Base-by-base conservation (phyloP, 2,797 vertebrate genomes). In the Hemitrygon akajei region DNA sequence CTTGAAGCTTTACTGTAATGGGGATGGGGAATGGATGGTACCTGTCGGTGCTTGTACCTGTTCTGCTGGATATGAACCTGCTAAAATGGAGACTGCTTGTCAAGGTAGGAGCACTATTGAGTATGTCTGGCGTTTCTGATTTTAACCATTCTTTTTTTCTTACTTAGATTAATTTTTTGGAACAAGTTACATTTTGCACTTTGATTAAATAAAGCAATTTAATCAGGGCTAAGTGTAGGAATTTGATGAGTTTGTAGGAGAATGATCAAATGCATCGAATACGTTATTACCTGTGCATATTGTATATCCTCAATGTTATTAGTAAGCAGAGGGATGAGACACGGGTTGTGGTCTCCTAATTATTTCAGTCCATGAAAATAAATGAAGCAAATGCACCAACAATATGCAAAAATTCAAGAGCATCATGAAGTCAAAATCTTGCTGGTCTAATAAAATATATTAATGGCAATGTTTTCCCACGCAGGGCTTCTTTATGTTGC, bases 1-100 rank as follows among this genome's bases (percentile, higher is more conserved):
- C 0, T 96, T 99, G 47, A 99, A 99, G 94, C 98, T 99, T 63
- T 99, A 99, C 95, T 99, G 99, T 96, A 99, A 99, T 0, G 98
- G 98, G 0, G 99, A 99, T 0, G 99, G 99, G 0, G 99, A 99
- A 94, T 99, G 99, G 99, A 99, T 99, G 99, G 98, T 99, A 94
- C 99, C 99, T 0, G 98, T 99, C 25, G 98, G 99, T 56, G 97
- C 98, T 0, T 99, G 99, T 94, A 99, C 99, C 0, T 99, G 99
- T 94, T 97, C 98, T 0, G 95, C 98, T 14, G 99, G 98, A 86
- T 98, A 98, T 0, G 98, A 99, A 95, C 97, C 98, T 0, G 95
- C 98, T 79, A 97, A 97, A 96, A 98, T 98, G 96, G 98, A 99
- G 1, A 98, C 98, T 0, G 98, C 99, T 94, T 99, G 99, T 95